Evolutionary conservation across 2,113 vertebrate genomes (phyloP), one percentile per base, ranked within the genome.

Genomic region (Reinhardtius hippoglossoides): DNA sequence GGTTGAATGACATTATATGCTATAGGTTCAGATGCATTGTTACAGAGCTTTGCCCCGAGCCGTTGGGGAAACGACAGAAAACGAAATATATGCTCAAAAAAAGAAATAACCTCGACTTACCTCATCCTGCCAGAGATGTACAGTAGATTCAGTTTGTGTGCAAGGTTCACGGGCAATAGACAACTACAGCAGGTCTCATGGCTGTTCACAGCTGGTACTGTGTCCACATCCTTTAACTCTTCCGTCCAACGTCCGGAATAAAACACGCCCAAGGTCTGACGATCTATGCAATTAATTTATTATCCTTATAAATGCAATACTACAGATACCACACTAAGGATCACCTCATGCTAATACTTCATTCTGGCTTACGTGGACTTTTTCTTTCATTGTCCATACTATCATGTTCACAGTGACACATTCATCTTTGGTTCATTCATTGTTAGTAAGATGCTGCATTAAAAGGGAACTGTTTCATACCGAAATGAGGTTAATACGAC

Each of bases 201-300:
- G 79, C 88, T 88, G 74, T 71, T 90, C 89, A 92, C 92, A 92
- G 91, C 92, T 91, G 92, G 91, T 93, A 80, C 91, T 92, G 92
- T 92, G 88, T 89, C 89, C 68, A 83, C 76, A 67, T 83, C 71
- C 60, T 89, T 79, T 57, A 77, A 78, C 78, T 80, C 79, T 78
- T 92, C 89, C 85, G 78, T 92, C 84, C 84, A 85, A 31, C 55
- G 56, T 64, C 87, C 5, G 71, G 76, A 90, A 48, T 42, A 16
- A 88, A 91, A 88, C 84, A 80, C 14, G 59, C 72, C 78, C 83
- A 74, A 78, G 82, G 81, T 91, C 87, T 87, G 79, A 79, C 46
- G 82, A 85, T 89, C 92, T 92, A 91, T 93, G 91, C 92, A 93
- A 92, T 83, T 87, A 83, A 91, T 89, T 89, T 92, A 87, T 91